Conservation (phyloP, 2,113 vertebrate species). For the Pterophyllum scalare region DNA sequence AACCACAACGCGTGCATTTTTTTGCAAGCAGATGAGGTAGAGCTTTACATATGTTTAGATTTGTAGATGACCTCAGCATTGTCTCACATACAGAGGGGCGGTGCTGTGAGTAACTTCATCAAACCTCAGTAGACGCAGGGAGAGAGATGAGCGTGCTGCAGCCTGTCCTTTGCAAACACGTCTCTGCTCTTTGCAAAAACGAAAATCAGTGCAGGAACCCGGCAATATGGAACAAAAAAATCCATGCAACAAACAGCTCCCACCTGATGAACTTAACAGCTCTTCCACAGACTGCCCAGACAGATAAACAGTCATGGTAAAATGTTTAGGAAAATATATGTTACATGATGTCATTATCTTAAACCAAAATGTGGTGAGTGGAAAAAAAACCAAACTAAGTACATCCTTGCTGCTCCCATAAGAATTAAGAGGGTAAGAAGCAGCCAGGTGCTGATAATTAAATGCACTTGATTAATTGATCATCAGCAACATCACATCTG, state of each 20-base stretch:
- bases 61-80: background rate
- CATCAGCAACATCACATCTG: background rate
- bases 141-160: slow-evolving; percentile 40
- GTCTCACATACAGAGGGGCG: slow-evolving; percentile 34
- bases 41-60: slow-evolving; percentile 48
- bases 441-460: background rate
- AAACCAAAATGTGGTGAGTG: background rate
- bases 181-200: slow-evolving; percentile 42
- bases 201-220: slow-evolving; percentile 4
- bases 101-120: slow-evolving; percentile 1
- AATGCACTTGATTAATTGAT: background rate
- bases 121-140: background rate
- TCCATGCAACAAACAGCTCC: background rate
- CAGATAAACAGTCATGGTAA: background rate
- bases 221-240: slow-evolving; percentile 1
- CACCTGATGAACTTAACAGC: slow-evolving; percentile 3
- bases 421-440: background rate
- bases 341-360: background rate
- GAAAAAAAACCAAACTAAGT: background rate
- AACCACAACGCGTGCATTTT: slow-evolving; percentile 5
- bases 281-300: background rate
- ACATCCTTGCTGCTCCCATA: background rate
- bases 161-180: slow-evolving; percentile 43
- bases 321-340: too few species aligned
- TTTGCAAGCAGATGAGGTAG: background rate